phyloP scores from a whole-genome alignment of 2,113 vertebrate species.

The Ctenomys sociabilis region DNA sequence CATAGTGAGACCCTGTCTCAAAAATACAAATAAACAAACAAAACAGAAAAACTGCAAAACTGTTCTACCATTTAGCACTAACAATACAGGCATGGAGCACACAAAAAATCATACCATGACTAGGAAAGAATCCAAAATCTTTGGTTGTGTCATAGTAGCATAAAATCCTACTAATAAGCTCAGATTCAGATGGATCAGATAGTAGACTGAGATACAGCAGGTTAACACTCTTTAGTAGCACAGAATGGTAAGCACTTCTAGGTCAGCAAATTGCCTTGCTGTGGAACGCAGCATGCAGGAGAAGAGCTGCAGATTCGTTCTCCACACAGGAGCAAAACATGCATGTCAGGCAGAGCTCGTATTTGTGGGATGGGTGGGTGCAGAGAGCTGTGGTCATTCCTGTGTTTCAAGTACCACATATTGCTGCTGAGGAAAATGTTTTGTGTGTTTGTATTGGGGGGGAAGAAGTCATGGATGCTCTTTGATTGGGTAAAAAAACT shows the following conservation, averaged over 20 bases:
- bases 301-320: not conserved
- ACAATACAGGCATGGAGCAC: not conserved
- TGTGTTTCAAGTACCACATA: not conserved
- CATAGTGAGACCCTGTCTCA: too few relatives aligned
- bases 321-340: not conserved
- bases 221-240: not conserved
- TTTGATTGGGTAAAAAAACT: not conserved
- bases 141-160: not conserved
- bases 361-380: not conserved
- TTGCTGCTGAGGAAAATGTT: not conserved
- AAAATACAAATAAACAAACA: too few relatives aligned
- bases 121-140: not conserved
- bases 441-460: conserved; percentile 32
- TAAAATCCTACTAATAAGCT: not conserved
- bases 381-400: not conserved
- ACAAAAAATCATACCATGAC: not conserved
- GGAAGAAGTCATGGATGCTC: not conserved
- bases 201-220: not conserved
- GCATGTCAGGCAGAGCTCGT: not conserved
- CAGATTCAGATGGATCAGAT: not conserved
- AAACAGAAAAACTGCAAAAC: too few relatives aligned
- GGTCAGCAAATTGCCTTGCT: not conserved
- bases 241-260: not conserved
- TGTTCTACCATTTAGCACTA: not conserved
- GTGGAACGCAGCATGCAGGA: not conserved